Conservation (phyloP, 1,140 invertebrate genomes). For the Cryptotermes secundus region DNA sequence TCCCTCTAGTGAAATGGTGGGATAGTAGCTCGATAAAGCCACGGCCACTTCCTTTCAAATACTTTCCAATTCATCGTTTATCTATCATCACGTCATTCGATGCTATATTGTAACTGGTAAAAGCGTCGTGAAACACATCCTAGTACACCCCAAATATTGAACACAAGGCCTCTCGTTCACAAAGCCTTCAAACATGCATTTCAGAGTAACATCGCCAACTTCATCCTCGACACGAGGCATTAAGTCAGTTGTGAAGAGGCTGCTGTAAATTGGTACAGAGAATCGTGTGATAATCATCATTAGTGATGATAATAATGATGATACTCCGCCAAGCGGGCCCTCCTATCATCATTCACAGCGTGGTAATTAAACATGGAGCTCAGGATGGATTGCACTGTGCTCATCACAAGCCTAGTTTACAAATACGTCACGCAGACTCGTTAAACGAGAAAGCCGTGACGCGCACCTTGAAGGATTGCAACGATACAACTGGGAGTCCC, state of each 20-base stretch:
- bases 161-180: no score
- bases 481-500: no score
- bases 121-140: no score
- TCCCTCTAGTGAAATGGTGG: no score
- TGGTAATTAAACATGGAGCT: not conserved
- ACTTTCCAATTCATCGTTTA: no score
- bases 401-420: not conserved
- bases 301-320: constrained; percentile 8
- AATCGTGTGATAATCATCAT: not conserved
- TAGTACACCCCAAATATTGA: no score
- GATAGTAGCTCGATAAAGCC: no score
- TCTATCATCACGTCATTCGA: no score
- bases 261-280: not conserved
- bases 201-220: not conserved
- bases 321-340: not conserved
- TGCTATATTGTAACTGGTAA: no score
- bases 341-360: not conserved
- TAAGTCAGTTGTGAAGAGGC: not conserved
- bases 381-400: not conserved
- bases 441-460: no score
- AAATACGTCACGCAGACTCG: not conserved
- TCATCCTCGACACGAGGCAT: not conserved
- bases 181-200: not conserved
- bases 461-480: no score
- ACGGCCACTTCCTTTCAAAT: no score